phyloP scores from a whole-genome alignment of 2,797 vertebrate species.

The Bothrops alternatus region DNA sequence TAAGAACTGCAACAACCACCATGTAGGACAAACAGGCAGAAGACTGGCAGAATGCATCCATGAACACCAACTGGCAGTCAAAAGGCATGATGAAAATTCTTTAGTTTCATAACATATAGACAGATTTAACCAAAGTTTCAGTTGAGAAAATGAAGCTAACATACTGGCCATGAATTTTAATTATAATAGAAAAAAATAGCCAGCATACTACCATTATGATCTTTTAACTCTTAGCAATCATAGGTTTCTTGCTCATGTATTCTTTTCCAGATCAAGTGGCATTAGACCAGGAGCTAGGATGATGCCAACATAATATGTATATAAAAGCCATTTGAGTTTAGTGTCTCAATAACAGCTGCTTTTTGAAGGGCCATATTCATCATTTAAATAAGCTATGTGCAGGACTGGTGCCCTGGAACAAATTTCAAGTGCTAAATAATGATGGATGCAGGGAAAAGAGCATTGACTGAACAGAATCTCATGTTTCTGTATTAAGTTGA shows the following conservation, averaged over 20 bases:
- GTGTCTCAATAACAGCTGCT: neutral
- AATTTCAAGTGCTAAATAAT: neutral
- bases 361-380: neutral
- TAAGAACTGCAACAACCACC: too few species aligned
- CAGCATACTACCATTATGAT: neutral
- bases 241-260: neutral
- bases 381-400: constrained; percentile 1
- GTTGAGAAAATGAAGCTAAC: neutral
- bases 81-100: too few species aligned
- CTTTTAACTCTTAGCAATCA: neutral
- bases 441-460: neutral
- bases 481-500: neutral
- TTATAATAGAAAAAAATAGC: neutral
- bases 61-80: too few species aligned
- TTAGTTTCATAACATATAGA: too few species aligned
- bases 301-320: neutral
- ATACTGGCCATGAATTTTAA: neutral
- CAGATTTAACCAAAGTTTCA: too few species aligned
- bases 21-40: too few species aligned
- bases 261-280: neutral
- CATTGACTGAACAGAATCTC: neutral
- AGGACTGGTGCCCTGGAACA: neutral
- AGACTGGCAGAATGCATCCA: too few species aligned
- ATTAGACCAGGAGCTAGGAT: neutral
- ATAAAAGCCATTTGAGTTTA: neutral